Evolutionary conservation across 2,797 vertebrate genomes (phyloP).

Genomic region (Nyctibius grandis): DNA sequence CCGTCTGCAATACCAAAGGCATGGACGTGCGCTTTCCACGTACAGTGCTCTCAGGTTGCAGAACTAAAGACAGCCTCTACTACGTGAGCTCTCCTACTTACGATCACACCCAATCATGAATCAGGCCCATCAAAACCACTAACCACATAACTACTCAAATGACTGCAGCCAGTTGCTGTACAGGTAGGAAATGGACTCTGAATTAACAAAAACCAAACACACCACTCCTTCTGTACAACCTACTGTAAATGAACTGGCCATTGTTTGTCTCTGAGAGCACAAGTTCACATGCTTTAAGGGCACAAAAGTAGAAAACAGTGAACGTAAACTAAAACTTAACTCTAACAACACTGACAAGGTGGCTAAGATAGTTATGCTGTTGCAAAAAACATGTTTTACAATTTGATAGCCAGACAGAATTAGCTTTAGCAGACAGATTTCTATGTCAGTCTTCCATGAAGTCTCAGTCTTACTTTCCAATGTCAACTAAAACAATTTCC

Average conservation of each 20-base stretch:
- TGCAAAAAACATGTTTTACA: not conserved
- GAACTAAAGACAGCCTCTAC: not conserved
- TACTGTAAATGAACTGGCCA: not conserved
- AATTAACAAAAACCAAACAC: not conserved
- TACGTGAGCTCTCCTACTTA: fast-evolving
- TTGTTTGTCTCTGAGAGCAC: not conserved
- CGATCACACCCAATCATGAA: not conserved
- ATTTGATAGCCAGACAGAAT: not conserved
- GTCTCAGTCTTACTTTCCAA: not conserved
- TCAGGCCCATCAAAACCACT: not conserved
- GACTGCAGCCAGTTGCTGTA: not conserved
- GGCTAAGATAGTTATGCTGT: not conserved
- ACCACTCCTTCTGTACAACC: not conserved
- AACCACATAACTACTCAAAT: not conserved
- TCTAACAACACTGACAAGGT: not conserved
- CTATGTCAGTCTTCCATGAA: not conserved
- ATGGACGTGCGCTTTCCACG: not conserved
- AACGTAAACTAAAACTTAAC: not conserved
- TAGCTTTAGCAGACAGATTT: not conserved
- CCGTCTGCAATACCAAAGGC: not conserved
- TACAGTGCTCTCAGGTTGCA: fast-evolving
- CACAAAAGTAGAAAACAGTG: not conserved
- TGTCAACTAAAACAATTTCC: not conserved
- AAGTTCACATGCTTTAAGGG: not conserved
- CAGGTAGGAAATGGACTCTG: not conserved